Percentiles rank a stretch among this genome's conserved stretches.
These are phyloP conservation scores for Chaenocephalus aceratus DNA, from an alignment of 2,113 vertebrate species.

Conservation along the genomic window DNA sequence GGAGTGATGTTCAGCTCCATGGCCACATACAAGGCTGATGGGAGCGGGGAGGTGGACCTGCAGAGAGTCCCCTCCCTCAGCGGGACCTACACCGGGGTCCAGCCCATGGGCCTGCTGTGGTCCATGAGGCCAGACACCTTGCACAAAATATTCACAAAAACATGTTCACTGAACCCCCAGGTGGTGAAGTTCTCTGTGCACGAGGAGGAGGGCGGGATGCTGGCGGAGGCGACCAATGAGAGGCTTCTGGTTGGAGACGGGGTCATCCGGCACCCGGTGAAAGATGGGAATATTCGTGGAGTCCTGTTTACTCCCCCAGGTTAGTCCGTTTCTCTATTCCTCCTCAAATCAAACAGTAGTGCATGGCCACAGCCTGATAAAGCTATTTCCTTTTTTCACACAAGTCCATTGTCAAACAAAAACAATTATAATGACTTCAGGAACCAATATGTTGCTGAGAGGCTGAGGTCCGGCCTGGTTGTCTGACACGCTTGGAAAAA, in stretches of 20 bases:
- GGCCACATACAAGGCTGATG: constrained; percentile 7
- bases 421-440: too few species aligned
- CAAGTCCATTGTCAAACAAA: too few species aligned
- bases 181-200: constrained; percentile 11
- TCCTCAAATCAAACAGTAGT: too few species aligned
- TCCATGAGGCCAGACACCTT: neutral
- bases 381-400: too few species aligned
- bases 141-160: neutral
- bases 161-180: neutral
- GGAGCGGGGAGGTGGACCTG: constrained; percentile 9
- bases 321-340: neutral
- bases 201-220: constrained; percentile 5
- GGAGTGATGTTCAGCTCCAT: constrained; percentile 2
- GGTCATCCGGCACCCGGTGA: constrained; percentile 33
- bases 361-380: too few species aligned
- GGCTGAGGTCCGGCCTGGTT: too few species aligned
- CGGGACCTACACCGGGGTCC: neutral
- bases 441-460: too few species aligned
- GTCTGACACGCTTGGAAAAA: too few species aligned
- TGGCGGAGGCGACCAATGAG: constrained; percentile 61
- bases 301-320: constrained; percentile 70
- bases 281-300: constrained; percentile 45
- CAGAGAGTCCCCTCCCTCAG: constrained; percentile 1
- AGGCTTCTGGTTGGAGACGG: constrained; percentile 60
- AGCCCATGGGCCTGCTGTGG: constrained; percentile 18